These are phyloP conservation scores for Etheostoma perlongum DNA, from an alignment of 2,797 vertebrate genomes.

Conservation along the genomic window DNA sequence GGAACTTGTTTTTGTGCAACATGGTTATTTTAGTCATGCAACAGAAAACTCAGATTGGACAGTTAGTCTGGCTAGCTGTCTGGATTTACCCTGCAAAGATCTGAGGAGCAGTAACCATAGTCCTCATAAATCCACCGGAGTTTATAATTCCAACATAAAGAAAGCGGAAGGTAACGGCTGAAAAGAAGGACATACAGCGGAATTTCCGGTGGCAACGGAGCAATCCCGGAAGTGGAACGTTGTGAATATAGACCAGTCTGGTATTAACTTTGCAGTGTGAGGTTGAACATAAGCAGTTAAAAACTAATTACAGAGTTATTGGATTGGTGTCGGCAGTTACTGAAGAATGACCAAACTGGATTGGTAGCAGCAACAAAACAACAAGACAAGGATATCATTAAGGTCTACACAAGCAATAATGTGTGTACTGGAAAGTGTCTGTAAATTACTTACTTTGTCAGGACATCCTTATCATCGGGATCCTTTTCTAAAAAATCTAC, in stretches of 20 bases:
- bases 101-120: too few species aligned
- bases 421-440: not conserved
- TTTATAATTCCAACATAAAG: too few species aligned
- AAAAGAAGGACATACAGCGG: too few species aligned
- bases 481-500: conserved; percentile 93
- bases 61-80: too few species aligned
- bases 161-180: too few species aligned
- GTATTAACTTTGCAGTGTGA: not conserved
- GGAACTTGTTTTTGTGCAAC: too few species aligned
- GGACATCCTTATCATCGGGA: conserved; percentile 90
- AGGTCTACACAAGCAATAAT: not conserved
- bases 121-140: too few species aligned
- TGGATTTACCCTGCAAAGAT: too few species aligned
- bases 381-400: not conserved
- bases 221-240: too few species aligned
- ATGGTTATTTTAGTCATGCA: too few species aligned
- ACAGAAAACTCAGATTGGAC: too few species aligned
- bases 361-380: not conserved
- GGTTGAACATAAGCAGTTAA: not conserved
- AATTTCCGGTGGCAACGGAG: too few species aligned
- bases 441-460: conserved; percentile 87
- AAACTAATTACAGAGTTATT: not conserved
- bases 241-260: not conserved
- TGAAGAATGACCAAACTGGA: not conserved
- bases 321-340: not conserved